Evolutionary conservation across 2,797 vertebrate genomes (phyloP), one percentile per base, ranked within the genome.

Genomic region (Chelidonichthys spinosus): DNA sequence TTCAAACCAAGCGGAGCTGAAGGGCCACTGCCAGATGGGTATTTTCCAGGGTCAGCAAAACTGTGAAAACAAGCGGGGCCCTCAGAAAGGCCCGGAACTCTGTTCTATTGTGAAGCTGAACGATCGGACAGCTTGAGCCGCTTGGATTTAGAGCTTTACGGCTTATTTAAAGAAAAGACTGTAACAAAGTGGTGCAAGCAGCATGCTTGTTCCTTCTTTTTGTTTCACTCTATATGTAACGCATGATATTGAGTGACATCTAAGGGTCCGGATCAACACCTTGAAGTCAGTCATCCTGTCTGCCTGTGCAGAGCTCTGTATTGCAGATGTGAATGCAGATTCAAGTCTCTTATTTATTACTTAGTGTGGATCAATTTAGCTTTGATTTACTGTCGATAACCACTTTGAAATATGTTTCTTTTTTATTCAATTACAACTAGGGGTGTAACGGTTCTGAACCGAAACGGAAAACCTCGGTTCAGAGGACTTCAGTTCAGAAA

Each of bases 1-100:
- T 90, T 89, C 74, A 80, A 80, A 80, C 47, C 72, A 44, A 83
- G 84, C 72, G 3, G 76, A 86, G 86, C 84, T 74, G 76, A 83
- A 86, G 81, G 70, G 79, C 72, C 69, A 61, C 52, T 90, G 92
- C 90, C 94, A 93, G 90, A 91, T 92, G 90, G 92, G 85, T 83
- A 85, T 94, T 93, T 92, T 93, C 90, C 88, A 90, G 82, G 82
- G 84, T 93, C 91, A 94, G 93, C 92, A 92, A 89, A 92, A 93
- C 85, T 86, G 88, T 84, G 85, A 92, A 93, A 93, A 93, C 90
- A 92, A 90, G 73, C 18, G 72, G 85, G 89, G 85, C 83, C 87
- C 89, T 85, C 81, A 80, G 87, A 93, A 93, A 91, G 82, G 69
- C 86, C 93, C 91, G 83, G 92, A 94, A 93, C 90, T 91, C 84